Percentiles rank a stretch among this genome's conserved stretches.
phyloP scores from a whole-genome alignment of 2,113 vertebrate genomes.

The Megaceryle maxima region DNA sequence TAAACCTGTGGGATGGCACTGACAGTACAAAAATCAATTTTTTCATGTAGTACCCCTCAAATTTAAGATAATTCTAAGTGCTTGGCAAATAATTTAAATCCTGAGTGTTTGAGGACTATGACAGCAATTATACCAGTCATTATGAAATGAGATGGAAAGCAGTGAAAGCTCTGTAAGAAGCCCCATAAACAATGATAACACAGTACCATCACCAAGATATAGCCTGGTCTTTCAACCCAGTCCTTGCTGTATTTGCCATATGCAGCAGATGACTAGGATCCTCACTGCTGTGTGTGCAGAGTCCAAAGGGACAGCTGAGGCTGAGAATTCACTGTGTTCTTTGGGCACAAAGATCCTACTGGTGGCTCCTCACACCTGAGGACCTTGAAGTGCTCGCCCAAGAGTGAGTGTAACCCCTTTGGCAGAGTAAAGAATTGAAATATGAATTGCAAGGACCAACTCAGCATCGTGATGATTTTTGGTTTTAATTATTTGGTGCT shows the following conservation, averaged over 20 bases:
- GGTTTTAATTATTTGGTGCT: not conserved
- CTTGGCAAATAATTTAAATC: not conserved
- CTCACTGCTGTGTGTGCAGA: not conserved
- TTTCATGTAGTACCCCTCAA: not conserved
- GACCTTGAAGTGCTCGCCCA: not conserved
- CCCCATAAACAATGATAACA: accelerated
- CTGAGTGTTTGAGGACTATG: not conserved
- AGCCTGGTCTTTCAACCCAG: not conserved
- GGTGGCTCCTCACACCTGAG: not conserved
- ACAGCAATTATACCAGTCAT: not conserved
- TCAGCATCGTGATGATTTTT: not conserved
- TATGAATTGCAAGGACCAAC: not conserved
- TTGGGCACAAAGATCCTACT: not conserved
- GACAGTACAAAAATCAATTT: not conserved
- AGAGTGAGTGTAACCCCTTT: not conserved
- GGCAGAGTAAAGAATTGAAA: not conserved
- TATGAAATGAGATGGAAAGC: not conserved
- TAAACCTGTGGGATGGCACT: not conserved
- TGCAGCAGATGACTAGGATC: not conserved
- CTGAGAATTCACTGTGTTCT: accelerated
- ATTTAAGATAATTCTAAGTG: not conserved
- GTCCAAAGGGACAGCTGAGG: not conserved
- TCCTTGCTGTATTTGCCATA: accelerated
- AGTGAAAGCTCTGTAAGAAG: not conserved
- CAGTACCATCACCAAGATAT: not conserved